phyloP scores from a whole-genome alignment of 2,797 vertebrate genomes.

The Orientallactaga sibirica region DNA sequence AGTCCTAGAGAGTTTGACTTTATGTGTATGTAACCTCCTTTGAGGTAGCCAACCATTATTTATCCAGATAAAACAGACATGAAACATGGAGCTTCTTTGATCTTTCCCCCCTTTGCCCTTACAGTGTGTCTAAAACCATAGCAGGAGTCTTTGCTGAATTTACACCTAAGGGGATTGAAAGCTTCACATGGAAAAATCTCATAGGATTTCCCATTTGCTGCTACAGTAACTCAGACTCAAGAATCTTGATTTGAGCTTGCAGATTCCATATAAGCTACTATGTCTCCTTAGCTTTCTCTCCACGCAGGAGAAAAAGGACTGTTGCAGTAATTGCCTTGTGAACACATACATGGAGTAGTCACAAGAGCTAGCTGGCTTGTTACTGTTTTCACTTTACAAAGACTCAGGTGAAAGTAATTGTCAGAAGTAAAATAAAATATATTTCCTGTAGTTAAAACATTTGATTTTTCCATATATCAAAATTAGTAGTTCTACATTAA shows the following conservation, averaged over 20 bases:
- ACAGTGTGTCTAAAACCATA: constrained; percentile 31
- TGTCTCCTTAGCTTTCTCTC: background rate
- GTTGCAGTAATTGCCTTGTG: constrained; percentile 2
- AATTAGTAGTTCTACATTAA: constrained; percentile 48
- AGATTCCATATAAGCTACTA: constrained; percentile 13
- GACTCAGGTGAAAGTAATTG: constrained; percentile 22
- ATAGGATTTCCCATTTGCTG: constrained; percentile 45
- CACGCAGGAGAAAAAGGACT: background rate
- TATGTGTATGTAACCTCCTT: constrained; percentile 17
- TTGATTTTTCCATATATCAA: constrained; percentile 63
- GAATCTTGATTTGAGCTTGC: constrained; percentile 5
- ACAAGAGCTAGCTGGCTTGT: constrained; percentile 36
- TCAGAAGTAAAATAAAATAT: constrained; percentile 50
- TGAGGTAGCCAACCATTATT: constrained; percentile 24
- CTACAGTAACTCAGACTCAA: background rate
- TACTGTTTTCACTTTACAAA: constrained; percentile 36
- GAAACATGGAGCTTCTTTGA: constrained; percentile 33
- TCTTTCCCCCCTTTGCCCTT: constrained; percentile 6
- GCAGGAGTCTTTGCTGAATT: constrained; percentile 38
- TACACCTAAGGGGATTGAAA: constrained; percentile 30
- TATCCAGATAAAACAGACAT: constrained; percentile 22
- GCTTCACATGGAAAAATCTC: constrained; percentile 1
- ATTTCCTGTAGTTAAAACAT: constrained; percentile 35
- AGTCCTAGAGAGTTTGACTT: constrained; percentile 11
- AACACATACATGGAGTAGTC: background rate